A percentile compares a stretch with the other conserved stretches of the same genome.
Conservation (phyloP, 2,888 invertebrate genomes). For the Diplolepis rosae region DNA sequence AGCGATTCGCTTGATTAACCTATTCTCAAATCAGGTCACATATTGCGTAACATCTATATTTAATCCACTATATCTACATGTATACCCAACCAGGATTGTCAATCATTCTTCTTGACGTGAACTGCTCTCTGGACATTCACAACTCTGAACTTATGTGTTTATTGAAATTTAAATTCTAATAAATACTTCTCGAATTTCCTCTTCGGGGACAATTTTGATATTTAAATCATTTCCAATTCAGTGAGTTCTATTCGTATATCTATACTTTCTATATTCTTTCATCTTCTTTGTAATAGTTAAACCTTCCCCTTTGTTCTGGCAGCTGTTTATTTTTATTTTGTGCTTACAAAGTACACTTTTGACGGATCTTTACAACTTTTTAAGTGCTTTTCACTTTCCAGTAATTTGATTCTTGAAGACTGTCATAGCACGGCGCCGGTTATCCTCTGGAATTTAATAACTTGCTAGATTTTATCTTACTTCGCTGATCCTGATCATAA, state of each 20-base stretch:
- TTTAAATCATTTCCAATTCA: background rate
- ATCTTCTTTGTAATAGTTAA: background rate
- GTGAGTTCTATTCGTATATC: too few species aligned
- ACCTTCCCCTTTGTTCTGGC: background rate
- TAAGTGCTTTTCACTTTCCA: slow-evolving; percentile 14
- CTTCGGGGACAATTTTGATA: background rate
- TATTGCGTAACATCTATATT: slow-evolving; percentile 38
- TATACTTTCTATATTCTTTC: background rate
- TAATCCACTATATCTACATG: background rate
- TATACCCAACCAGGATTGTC: background rate
- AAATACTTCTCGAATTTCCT: background rate
- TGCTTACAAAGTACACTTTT: background rate
- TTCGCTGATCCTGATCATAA: background rate
- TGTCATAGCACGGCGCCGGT: slow-evolving; percentile 11
- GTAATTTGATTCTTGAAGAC: slow-evolving; percentile 13
- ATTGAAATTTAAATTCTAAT: background rate
- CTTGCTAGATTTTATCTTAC: background rate
- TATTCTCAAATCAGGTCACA: slow-evolving; percentile 38
- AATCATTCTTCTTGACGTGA: background rate
- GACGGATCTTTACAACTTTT: slow-evolving; percentile 28
- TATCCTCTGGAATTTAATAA: slow-evolving; percentile 4
- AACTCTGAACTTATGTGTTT: background rate
- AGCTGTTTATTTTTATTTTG: background rate
- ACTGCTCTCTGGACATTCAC: background rate
- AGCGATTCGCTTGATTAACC: slow-evolving; percentile 43